Evolutionary conservation across 2,113 vertebrate species (phyloP).

Genomic region (Atrichornis clamosus): DNA sequence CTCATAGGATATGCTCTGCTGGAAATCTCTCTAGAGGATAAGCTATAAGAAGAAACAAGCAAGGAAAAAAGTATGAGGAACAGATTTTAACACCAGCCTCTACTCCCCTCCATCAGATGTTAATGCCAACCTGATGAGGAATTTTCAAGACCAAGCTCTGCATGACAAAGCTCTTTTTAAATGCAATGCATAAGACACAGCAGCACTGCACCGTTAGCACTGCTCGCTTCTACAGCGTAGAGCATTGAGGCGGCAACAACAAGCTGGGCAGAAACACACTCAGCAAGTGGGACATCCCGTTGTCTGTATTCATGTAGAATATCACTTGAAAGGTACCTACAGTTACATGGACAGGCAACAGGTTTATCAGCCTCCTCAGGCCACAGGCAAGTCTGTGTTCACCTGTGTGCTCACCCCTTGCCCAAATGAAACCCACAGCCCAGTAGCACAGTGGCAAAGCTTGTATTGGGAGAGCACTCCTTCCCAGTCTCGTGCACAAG

Average conservation of each 20-base stretch:
- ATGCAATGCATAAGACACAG: neutral
- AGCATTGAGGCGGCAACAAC: accelerated
- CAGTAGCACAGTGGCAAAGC: neutral
- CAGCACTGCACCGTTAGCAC: neutral
- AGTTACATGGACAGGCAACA: neutral
- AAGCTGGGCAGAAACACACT: neutral
- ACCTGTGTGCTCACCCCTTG: accelerated
- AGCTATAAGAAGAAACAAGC: neutral
- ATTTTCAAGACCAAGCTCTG: neutral
- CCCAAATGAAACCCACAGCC: neutral
- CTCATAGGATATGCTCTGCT: neutral
- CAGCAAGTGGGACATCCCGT: accelerated
- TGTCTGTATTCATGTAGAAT: accelerated
- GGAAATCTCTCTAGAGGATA: neutral
- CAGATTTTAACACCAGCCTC: neutral
- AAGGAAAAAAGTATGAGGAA: neutral
- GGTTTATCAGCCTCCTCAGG: too few species aligned
- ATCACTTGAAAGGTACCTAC: accelerated
- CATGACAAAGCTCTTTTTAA: neutral
- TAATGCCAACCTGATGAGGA: neutral
- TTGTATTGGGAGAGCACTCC: accelerated
- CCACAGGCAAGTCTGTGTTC: neutral
- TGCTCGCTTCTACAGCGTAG: accelerated
- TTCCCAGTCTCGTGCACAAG: too few species aligned
- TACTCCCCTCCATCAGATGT: neutral